Base-by-base conservation (phyloP, 2,888 invertebrate species). In the Chydorus sphaericus region DNA sequence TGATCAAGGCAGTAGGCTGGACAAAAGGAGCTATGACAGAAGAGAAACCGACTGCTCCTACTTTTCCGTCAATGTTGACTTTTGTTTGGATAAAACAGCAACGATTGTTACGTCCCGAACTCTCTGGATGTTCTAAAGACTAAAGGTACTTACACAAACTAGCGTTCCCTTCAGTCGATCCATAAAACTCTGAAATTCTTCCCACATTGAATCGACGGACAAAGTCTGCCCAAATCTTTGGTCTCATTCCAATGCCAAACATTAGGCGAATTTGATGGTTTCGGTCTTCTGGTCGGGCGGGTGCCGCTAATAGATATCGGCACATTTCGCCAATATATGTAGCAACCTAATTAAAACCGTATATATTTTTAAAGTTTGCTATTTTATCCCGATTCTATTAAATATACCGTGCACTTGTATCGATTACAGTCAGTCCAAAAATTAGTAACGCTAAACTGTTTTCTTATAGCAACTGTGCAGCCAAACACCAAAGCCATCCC, bases 131-230 rank as follows among this genome's bases (percentile, higher is more conserved):
- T 16, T 11, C n/a, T 33, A 54, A 11, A 14, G 54, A 38, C 16
- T 2, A 36, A 26, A n/a, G 18, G 4, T 38, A 62, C 67, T 71
- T 72, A 84, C 85, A 81, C 58, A 97, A 90, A 67, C 93, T 97
- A 31, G 96, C 93, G 68, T 97, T 98, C 62, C 96, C 96, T 73
- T 97, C 96, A 0, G 96, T 97, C 4, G 94, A 92, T 1, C 96
- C 96, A 67, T 97, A 97, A 71, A 97, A 91, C 70, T 97, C 96
- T 1, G 84, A 82, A 26, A 97, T 86, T 60, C 78, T 74, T 39
- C 18, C 5, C 8, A 10, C 8, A 16, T 16, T 39, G 66, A 94
- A 96, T 51, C 96, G 77, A 30, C 82, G 77, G 4, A 88, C 79
- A 67, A 96, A 96, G 62, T 88, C 83, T 3, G 74, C 75, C 96